These are phyloP conservation scores for Mormyrus lacerda DNA, from an alignment of 2,113 vertebrate species.

Conservation along the genomic window DNA sequence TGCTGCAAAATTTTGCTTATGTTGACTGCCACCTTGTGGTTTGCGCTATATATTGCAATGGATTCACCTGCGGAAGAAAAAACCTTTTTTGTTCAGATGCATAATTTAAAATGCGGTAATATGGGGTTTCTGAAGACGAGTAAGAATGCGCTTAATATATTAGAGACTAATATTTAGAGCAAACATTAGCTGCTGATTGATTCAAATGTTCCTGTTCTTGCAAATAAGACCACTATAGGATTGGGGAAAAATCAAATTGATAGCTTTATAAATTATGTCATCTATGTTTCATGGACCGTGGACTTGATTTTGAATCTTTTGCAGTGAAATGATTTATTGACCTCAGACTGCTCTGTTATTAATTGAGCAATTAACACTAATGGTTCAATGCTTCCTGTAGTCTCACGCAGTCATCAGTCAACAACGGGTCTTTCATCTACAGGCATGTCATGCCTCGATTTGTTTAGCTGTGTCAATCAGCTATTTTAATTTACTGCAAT, in stretches of 20 bases:
- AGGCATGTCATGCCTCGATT: not conserved
- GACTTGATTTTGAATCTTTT: not conserved
- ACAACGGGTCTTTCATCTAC: not conserved
- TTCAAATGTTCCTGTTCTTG: not conserved
- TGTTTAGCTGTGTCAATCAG: not conserved
- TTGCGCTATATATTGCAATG: not conserved
- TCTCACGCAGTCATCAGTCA: not conserved
- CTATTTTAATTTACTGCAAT: not conserved
- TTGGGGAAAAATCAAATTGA: not conserved
- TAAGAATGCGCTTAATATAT: not conserved
- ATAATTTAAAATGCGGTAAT: not conserved
- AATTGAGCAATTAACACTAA: slow-evolving; percentile 22
- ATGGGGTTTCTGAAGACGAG: not conserved
- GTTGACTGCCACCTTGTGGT: slow-evolving; percentile 14
- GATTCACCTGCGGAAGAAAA: not conserved
- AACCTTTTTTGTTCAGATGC: not conserved
- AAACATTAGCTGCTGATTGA: not conserved
- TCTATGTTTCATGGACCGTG: not conserved
- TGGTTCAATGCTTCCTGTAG: slow-evolving; percentile 7
- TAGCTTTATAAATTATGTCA: not conserved
- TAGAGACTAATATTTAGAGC: not conserved
- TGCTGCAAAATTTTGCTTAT: not conserved
- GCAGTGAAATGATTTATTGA: not conserved
- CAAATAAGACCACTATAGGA: not conserved
- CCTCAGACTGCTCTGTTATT: not conserved